Percentiles rank a stretch among this genome's conserved stretches.
Evolutionary conservation across 2,113 vertebrate genomes (phyloP).

Genomic region (Cynopterus brachyotis): DNA sequence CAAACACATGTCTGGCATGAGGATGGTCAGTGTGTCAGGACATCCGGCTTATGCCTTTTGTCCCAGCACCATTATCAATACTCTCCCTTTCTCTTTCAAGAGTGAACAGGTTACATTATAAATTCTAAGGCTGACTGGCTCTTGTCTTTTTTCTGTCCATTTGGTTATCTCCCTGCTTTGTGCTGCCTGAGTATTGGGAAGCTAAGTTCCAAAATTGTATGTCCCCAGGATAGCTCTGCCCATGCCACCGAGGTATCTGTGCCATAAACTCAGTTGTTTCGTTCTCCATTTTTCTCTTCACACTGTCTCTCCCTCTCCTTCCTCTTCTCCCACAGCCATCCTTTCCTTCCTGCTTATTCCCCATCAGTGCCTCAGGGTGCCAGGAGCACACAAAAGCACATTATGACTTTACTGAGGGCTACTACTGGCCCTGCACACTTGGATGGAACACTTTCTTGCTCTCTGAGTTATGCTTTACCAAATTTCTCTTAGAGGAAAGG

Average conservation of each 20-base stretch:
- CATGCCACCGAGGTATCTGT: accelerated
- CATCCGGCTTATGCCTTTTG: neutral
- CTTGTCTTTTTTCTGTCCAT: neutral
- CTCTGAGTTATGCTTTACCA: neutral
- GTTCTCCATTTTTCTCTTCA: neutral
- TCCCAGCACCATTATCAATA: neutral
- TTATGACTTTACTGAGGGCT: neutral
- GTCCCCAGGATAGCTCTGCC: neutral
- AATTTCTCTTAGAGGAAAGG: neutral
- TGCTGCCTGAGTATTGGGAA: neutral
- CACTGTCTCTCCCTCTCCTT: neutral
- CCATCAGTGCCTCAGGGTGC: neutral
- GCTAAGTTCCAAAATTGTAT: neutral
- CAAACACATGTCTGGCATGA: neutral
- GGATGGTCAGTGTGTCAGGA: neutral
- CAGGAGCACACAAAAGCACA: too few relatives aligned
- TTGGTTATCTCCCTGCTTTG: neutral
- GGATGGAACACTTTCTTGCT: neutral
- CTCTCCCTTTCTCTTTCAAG: neutral
- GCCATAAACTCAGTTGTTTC: neutral
- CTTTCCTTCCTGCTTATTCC: neutral
- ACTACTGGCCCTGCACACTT: too few relatives aligned
- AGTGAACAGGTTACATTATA: neutral
- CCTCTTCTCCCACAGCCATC: neutral
- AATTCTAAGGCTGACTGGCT: neutral